Evolutionary conservation across 2,797 vertebrate species (phyloP), one percentile per base, ranked within the genome.

Genomic region (Gymnopithys bicolor): DNA sequence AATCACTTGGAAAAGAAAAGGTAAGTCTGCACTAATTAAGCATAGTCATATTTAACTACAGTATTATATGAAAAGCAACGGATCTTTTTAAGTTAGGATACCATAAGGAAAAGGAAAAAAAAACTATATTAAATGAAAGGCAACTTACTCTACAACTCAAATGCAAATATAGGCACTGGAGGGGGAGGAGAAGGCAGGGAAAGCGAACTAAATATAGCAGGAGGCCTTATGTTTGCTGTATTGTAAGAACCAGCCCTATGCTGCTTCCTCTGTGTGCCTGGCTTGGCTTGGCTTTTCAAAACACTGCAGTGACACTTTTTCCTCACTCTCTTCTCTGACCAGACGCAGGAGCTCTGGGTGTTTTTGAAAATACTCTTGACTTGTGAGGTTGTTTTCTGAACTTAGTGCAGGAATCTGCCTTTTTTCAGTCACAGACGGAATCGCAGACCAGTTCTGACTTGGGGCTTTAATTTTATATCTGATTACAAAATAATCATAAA

Each of bases 171-270:
- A 93, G 68, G 19, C 71, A 89, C 27, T 64, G 62, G 77, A 78
- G 66, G 58, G 69, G 81, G 79, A 83, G 21, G 55, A 35, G 33
- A 84, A 83, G 41, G 41, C 52, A 64, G 67, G 49, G 59, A 68
- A 85, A 53, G 13, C 9, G 16, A 43, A 53, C 84, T 95, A 95
- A 95, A 95, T 87, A 93, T 87, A 96, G 86, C 80, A 90, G 77
- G 30, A 39, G 16, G 63, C 48, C 28, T 87, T 73, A 79, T 24
- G 48, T 68, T 82, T 0, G 0, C 63, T 77, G 39, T 16, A 52
- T 58, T 80, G 45, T 63, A 69, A 55, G 62, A 89, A 85, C 18
- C 23, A 68, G 58, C 32, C 41, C 76, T 45, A 48, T 7, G 21
- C 60, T 55, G 67, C 56, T 95, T 94, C 64, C 88, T 87, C 52